Evolutionary conservation across 2,888 invertebrate genomes (phyloP), one percentile per base, ranked within the genome.

Genomic region (Yponomeuta evonymella): DNA sequence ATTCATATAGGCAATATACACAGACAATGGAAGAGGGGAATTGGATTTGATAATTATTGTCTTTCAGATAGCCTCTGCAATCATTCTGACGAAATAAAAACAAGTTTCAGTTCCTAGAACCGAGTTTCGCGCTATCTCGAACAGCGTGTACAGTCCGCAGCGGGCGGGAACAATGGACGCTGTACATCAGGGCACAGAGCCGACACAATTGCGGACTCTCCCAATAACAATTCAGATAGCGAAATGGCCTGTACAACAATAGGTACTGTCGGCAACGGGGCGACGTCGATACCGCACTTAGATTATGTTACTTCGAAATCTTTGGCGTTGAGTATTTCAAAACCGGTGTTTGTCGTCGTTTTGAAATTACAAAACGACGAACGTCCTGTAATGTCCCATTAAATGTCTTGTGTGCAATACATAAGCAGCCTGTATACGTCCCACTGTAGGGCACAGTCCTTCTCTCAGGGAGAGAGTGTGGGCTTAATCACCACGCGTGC

Each of bases 191-290:
- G 43, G 51, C 51, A 5, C 15, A 58, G 51, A 58, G 51, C 51
- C 51, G 51, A 12, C 15, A 58, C 51, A 58, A 58, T 58, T 58
- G 51, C 51, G 51, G 51, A 58, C 51, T 58, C 51, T 58, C 51
- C 51, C 51, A 58, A 58, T 58, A 58, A 58, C 51, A 58, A 58
- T 58, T 58, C 51, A 58, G 51, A 58, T 58, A 58, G 51, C 51
- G 51, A 58, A 58, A 58, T 58, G 12, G 51, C 51, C 51, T 58
- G 51, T 58, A 58, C 51, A 58, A 58, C 51, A 58, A 58, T 58
- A 58, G 4, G 51, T 58, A 58, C 51, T 4, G 51, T 12, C 51
- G 51, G 51, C 51, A 3, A 58, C 51, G 51, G 1, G 51, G 51
- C 15, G 51, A 58, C 51, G 51, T 58, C 15, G 15, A 58, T 15